Evolutionary conservation across 2,888 invertebrate genomes (phyloP).

Genomic region (Nephrotoma guestfalica): DNA sequence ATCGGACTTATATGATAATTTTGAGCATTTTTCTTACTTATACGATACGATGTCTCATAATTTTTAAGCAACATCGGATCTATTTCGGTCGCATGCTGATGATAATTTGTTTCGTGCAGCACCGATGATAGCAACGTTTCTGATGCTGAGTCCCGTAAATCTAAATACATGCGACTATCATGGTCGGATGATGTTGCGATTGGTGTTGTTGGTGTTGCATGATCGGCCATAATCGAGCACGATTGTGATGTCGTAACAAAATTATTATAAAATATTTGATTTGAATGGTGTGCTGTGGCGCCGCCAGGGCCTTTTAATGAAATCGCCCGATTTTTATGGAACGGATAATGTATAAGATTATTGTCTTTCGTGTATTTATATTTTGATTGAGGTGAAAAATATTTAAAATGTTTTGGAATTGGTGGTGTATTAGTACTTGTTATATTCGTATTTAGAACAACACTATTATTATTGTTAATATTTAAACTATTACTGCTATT

Average conservation of each 20-base stretch:
- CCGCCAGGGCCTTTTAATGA: constrained; percentile 22
- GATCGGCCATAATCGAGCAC: not conserved
- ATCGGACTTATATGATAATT: constrained; percentile 32
- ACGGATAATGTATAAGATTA: constrained; percentile 25
- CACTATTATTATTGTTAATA: not conserved
- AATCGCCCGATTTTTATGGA: constrained; percentile 28
- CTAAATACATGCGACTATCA: constrained; percentile 26
- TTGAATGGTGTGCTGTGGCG: constrained; percentile 17
- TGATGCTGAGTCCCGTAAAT: constrained; percentile 30
- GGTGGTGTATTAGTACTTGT: not conserved
- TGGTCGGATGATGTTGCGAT: not conserved
- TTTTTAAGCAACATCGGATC: constrained; percentile 25
- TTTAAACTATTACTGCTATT: not conserved
- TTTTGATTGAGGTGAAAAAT: constrained; percentile 27
- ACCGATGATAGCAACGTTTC: constrained; percentile 30
- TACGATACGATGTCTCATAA: constrained; percentile 20
- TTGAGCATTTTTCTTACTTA: constrained; percentile 34
- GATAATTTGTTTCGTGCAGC: constrained; percentile 17
- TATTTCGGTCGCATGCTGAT: constrained; percentile 24
- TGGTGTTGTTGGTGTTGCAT: not conserved
- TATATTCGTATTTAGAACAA: not conserved
- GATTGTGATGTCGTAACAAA: constrained; percentile 1
- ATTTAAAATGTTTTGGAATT: constrained; percentile 30
- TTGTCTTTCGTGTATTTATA: constrained; percentile 7
- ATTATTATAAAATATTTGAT: constrained; percentile 6